Evolutionary conservation across 2,113 vertebrate genomes (phyloP).

Genomic region (Erpornis zantholeuca): DNA sequence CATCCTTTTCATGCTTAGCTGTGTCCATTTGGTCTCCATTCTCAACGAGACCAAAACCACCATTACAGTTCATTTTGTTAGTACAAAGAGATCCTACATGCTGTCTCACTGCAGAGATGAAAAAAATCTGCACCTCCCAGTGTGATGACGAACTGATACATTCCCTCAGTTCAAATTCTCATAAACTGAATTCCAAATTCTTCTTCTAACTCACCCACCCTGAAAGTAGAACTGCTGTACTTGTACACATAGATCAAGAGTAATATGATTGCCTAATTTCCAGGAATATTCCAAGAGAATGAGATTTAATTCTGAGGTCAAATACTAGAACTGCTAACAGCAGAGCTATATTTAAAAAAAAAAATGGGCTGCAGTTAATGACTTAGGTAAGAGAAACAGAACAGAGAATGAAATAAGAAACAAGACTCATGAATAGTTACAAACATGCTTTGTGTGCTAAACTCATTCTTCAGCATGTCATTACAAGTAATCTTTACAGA

Average conservation of each 20-base stretch:
- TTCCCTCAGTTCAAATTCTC: background rate
- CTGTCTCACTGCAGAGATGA: background rate
- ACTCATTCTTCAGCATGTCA: background rate
- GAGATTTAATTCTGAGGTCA: background rate
- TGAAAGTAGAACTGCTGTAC: background rate
- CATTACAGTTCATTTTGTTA: rapidly evolving
- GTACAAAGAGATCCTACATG: background rate
- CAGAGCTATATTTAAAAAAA: background rate
- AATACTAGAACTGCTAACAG: background rate
- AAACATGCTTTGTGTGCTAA: background rate
- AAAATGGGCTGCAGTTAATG: background rate
- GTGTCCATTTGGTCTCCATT: background rate
- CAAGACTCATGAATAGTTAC: background rate
- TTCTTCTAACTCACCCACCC: background rate
- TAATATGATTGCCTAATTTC: background rate
- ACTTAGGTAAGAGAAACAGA: background rate
- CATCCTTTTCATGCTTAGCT: background rate
- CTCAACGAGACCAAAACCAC: background rate
- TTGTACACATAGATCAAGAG: background rate
- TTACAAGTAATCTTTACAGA: background rate
- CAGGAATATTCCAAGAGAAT: background rate
- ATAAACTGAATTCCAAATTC: background rate
- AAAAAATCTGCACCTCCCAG: background rate
- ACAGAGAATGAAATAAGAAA: background rate
- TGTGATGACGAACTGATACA: background rate